A percentile compares a stretch with the other conserved stretches of the same genome.
These are phyloP conservation scores for Drusus annulatus DNA, from an alignment of 1,140 invertebrate genomes.

Conservation along the genomic window DNA sequence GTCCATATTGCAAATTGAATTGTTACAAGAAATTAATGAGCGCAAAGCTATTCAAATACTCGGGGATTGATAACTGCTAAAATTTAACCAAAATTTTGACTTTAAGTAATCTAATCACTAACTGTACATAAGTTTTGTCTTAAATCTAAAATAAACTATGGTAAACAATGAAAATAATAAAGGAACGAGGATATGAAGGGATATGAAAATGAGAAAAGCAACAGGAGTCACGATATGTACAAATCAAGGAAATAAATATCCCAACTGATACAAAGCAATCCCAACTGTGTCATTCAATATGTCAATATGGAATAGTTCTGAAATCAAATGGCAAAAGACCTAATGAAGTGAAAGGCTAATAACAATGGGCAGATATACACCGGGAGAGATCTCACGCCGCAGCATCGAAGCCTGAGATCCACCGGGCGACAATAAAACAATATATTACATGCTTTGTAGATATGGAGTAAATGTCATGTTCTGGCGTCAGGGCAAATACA, in stretches of 20 bases:
- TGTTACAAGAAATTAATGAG: slow-evolving; percentile 51
- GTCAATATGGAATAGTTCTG: slow-evolving; percentile 51
- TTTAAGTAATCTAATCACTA: slow-evolving; percentile 67
- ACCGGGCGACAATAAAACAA: slow-evolving; percentile 47
- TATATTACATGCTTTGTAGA: slow-evolving; percentile 52
- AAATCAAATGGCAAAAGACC: slow-evolving; percentile 4
- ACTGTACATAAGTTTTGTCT: slow-evolving; percentile 75
- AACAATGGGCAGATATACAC: slow-evolving; percentile 63
- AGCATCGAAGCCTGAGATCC: slow-evolving; percentile 65
- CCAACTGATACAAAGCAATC: slow-evolving; percentile 28
- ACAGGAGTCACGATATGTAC: slow-evolving; percentile 47
- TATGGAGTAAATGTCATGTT: slow-evolving; percentile 50
- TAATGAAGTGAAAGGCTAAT: slow-evolving; percentile 59
- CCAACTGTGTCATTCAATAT: slow-evolving; percentile 7
- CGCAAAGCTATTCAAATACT: slow-evolving; percentile 61
- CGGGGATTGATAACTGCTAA: slow-evolving; percentile 62
- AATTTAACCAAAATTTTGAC: slow-evolving; percentile 41
- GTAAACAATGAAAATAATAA: slow-evolving; percentile 59
- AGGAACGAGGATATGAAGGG: slow-evolving; percentile 52
- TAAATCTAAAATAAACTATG: slow-evolving; percentile 73
- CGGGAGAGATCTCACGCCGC: slow-evolving; percentile 62
- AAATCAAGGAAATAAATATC: slow-evolving; percentile 46
- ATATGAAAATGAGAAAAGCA: slow-evolving; percentile 39
- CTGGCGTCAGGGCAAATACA: slow-evolving; percentile 44
- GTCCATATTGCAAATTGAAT: slow-evolving; percentile 28